Conservation (phyloP, 2,797 vertebrate species). For the Diglossa cyanea region DNA sequence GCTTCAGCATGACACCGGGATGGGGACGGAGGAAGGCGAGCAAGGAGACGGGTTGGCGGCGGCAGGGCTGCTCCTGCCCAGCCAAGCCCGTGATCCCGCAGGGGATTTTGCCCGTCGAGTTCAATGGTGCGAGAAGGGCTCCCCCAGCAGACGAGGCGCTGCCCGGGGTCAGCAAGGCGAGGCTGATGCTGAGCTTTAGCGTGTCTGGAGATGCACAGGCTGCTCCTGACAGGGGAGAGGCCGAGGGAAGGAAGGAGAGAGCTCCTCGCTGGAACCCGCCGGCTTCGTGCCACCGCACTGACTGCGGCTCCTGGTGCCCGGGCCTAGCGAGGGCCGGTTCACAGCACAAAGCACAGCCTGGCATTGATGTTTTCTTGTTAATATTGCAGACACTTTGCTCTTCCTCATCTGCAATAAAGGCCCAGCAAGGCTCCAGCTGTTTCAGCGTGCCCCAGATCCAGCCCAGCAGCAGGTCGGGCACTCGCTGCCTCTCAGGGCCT, state of each 20-base stretch:
- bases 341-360: background rate
- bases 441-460: accelerated
- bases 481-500: background rate
- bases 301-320: accelerated
- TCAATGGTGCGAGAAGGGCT: background rate
- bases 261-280: background rate
- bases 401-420: background rate
- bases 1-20: background rate
- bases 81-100: background rate
- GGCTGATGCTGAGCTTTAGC: background rate
- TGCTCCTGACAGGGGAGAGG: background rate
- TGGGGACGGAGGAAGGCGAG: background rate
- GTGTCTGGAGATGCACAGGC: background rate
- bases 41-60: background rate
- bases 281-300: background rate
- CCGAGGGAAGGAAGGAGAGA: background rate
- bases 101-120: background rate
- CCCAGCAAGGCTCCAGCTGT: background rate
- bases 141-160: background rate
- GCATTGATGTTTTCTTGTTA: accelerated
- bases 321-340: accelerated
- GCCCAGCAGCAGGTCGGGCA: accelerated
- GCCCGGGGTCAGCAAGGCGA: background rate
- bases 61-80: background rate
- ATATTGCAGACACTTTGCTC: background rate